These are phyloP conservation scores for Drosophila nigromelanica DNA, from an alignment of 1,140 invertebrate species.

Conservation along the genomic window DNA sequence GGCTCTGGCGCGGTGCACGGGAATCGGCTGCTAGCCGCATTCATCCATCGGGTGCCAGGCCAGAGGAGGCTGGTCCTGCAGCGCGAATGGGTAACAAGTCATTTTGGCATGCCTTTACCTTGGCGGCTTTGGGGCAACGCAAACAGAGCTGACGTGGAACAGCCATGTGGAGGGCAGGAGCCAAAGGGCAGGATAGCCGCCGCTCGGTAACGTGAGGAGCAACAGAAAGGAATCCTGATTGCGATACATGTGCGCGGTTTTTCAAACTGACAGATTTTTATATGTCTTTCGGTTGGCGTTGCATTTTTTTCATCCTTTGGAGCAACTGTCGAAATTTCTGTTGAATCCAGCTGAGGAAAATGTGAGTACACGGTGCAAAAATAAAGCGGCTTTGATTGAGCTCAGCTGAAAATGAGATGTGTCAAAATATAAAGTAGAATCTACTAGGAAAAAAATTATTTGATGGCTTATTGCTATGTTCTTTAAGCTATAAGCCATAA, in stretches of 20 bases:
- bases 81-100: slow-evolving; percentile 39
- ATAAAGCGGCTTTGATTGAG: slow-evolving; percentile 6
- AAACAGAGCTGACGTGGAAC: slow-evolving; percentile 52
- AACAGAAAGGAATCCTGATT: slow-evolving; percentile 50
- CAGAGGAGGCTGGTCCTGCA: slow-evolving; percentile 15
- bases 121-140: slow-evolving; percentile 23
- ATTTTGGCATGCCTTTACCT: slow-evolving; percentile 43
- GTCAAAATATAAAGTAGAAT: neutral
- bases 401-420: neutral
- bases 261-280: slow-evolving; percentile 67
- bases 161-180: slow-evolving; percentile 5
- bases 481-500: too few species aligned
- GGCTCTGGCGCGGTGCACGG: slow-evolving; percentile 21
- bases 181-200: slow-evolving; percentile 6
- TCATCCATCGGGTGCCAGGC: slow-evolving; percentile 50
- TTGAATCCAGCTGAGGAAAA: slow-evolving; percentile 3
- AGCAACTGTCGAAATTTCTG: slow-evolving; percentile 53
- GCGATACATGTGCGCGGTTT: slow-evolving; percentile 61
- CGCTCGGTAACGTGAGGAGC: slow-evolving; percentile 24
- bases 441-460: too few species aligned
- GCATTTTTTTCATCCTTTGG: slow-evolving; percentile 36
- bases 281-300: slow-evolving; percentile 59
- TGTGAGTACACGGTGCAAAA: slow-evolving; percentile 31
- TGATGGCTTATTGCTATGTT: too few species aligned
- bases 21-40: slow-evolving; percentile 20